Evolutionary conservation across 1,140 invertebrate species (phyloP), one percentile per base, ranked within the genome.

Genomic region (Gerris buenoi): DNA sequence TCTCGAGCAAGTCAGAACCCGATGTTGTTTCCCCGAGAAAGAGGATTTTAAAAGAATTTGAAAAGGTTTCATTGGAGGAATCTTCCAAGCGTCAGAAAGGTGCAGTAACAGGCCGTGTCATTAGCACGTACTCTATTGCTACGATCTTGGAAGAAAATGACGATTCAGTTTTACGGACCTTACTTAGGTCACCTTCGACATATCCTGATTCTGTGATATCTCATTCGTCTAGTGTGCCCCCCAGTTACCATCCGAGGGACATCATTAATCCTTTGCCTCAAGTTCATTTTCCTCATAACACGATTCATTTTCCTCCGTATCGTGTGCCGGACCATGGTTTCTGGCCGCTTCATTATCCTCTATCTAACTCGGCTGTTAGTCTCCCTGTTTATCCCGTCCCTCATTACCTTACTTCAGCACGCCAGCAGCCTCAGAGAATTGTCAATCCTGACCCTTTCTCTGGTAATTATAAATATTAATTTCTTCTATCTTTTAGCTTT

Each of bases 61-160:
- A 88, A 75, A 81, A 84, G 73, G 86, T 88, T 0, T 87, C 82
- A 57, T 76, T 88, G 60, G 86, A 88, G 73, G 86, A 88, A 70
- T 67, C 73, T 25, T 70, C 66, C 28, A 72, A 66, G 65, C 64
- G 64, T 69, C 70, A 63, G 75, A 76, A 68, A 67, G 74, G 58
- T 70, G 70, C 65, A 67, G 73, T 71, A 69, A 71, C 65, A 68
- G 66, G 71, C 58, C 67, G 70, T 61, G 61, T 68, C 63, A 67
- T 72, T 23, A 72, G 72, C 64, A 74, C 70, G 65, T 72, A 75
- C 65, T 74, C 73, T 58, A 75, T 75, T 33, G 72, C 73, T 23
- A 72, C 74, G 15, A 72, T 75, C 18, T 68, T 75, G 46, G 72
- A 70, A 18, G 67, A 68, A 46, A 68, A 69, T 75, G 77, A 80